phyloP scores from a whole-genome alignment of 1,140 invertebrate genomes.

The Leucophenga varia region DNA sequence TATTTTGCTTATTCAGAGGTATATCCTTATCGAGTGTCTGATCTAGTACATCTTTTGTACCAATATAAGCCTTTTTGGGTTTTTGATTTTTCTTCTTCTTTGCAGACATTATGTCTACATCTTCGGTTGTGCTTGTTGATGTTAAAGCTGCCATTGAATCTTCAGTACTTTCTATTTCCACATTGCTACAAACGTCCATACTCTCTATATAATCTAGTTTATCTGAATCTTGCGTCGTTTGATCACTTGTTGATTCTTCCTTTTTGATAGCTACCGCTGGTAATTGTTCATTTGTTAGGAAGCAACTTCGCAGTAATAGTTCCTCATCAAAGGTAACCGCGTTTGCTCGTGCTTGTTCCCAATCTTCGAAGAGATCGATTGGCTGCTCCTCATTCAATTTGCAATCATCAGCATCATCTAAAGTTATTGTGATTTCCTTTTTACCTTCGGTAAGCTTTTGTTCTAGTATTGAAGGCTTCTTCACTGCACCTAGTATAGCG shows the following conservation, averaged over 20 bases:
- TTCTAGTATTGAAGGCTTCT: constrained; percentile 59
- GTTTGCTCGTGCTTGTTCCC: constrained; percentile 39
- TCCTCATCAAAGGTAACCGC: constrained; percentile 33
- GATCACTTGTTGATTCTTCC: constrained; percentile 18
- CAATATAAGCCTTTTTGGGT: constrained; percentile 39
- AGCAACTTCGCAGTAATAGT: constrained; percentile 28
- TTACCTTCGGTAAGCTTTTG: constrained; percentile 58
- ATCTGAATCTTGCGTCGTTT: constrained; percentile 35
- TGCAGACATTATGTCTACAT: constrained; percentile 19
- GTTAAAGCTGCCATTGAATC: constrained; percentile 30
- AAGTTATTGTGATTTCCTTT: constrained; percentile 26
- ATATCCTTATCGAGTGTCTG: constrained; percentile 47
- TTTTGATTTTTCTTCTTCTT: constrained; percentile 28
- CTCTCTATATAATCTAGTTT: constrained; percentile 51
- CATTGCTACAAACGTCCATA: constrained; percentile 52
- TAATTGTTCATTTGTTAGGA: constrained; percentile 1
- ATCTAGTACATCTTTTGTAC: constrained; percentile 46
- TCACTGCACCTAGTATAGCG: constrained; percentile 49
- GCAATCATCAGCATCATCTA: constrained; percentile 50
- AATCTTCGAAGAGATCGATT: constrained; percentile 46
- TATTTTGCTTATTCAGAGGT: constrained; percentile 57
- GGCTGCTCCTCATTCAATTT: constrained; percentile 39
- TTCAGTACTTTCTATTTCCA: constrained; percentile 50
- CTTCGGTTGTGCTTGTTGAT: constrained; percentile 25
- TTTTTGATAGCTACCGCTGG: constrained; percentile 19